Conservation (phyloP, 2,797 vertebrate genomes). For the Urosaurus nigricauda region DNA sequence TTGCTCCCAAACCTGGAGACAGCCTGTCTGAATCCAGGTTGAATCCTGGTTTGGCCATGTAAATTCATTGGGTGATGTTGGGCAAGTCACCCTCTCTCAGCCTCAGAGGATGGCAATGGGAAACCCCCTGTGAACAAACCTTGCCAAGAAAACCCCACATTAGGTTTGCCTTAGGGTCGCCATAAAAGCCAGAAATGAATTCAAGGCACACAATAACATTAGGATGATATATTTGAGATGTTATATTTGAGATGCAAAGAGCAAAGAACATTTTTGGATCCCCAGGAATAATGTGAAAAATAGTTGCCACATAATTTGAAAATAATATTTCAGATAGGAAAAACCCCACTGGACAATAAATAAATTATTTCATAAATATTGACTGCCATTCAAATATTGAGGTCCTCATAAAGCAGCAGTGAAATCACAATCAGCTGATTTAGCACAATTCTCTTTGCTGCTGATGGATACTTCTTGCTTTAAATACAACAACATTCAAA, state of each 20-base stretch:
- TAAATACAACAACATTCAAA: background rate
- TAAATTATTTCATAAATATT: background rate
- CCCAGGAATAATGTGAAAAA: background rate
- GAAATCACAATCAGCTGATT: background rate
- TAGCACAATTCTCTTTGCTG: slow-evolving; percentile 33
- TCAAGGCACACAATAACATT: background rate
- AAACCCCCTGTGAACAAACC: too few species aligned
- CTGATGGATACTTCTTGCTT: slow-evolving; percentile 15
- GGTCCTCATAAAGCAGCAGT: background rate
- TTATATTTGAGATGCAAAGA: background rate
- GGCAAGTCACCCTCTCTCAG: too few species aligned
- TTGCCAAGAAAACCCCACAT: too few species aligned
- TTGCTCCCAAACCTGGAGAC: background rate
- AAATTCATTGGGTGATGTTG: too few species aligned
- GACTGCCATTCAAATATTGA: background rate
- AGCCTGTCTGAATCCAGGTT: background rate
- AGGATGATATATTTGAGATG: background rate
- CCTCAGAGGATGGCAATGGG: too few species aligned
- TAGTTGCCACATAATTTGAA: background rate
- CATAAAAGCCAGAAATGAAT: too few species aligned
- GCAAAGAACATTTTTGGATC: background rate
- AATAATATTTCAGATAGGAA: background rate
- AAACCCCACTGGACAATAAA: fast-evolving
- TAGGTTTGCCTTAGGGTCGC: too few species aligned
- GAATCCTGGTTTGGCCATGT: too few species aligned